A percentile compares a stretch with the other conserved stretches of the same genome.
Evolutionary conservation across 2,113 vertebrate genomes (phyloP).

Genomic region (Regulus satrapa): DNA sequence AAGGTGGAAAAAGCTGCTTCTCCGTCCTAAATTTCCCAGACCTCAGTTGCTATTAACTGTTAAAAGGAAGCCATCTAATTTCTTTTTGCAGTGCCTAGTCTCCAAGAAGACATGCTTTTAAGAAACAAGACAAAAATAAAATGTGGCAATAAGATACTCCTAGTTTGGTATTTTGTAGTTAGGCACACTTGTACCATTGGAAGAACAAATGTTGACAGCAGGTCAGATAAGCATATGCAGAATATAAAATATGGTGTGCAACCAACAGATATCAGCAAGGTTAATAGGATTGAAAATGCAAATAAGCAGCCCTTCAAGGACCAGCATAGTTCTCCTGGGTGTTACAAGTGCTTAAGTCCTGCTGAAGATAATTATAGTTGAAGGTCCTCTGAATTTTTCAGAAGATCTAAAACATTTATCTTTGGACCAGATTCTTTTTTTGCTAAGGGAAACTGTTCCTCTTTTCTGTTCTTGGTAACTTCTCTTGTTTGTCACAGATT

Average conservation of each 20-base stretch:
- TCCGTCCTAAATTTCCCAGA: background rate
- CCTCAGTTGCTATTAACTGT: background rate
- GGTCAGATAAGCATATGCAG: background rate
- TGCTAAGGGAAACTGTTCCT: background rate
- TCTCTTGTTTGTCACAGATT: background rate
- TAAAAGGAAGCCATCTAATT: background rate
- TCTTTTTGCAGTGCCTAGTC: background rate
- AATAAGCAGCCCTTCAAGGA: background rate
- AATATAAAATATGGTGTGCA: background rate
- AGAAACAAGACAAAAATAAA: background rate
- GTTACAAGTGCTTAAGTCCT: background rate
- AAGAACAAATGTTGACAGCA: background rate
- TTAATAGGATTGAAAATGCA: background rate
- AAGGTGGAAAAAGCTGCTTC: background rate
- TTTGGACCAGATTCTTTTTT: background rate
- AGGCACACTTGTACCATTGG: background rate
- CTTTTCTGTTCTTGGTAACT: background rate
- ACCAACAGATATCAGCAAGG: background rate
- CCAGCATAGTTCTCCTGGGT: background rate
- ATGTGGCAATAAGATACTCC: background rate
- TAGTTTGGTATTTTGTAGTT: background rate
- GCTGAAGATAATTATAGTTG: background rate
- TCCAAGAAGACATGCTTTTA: background rate
- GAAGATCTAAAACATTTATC: slow-evolving; percentile 1
- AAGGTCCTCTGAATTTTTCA: slow-evolving; percentile 31